Base-by-base conservation (phyloP, 2,797 vertebrate genomes). In the Megalops cyprinoides region DNA sequence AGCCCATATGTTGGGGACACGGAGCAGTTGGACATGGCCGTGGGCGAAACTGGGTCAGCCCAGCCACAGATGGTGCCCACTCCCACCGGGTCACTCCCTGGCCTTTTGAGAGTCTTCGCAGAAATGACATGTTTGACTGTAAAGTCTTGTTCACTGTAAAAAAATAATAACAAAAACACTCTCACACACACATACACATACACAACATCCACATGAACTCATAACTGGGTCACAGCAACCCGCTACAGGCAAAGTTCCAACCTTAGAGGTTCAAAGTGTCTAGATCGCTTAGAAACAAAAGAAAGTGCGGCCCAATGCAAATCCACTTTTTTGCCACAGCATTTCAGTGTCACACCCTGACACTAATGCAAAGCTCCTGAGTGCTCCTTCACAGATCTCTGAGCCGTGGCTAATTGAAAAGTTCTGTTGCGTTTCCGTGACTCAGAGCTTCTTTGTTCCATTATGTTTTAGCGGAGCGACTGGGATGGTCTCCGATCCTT, bases 41-140 rank as follows among this genome's bases (percentile, higher is more conserved):
- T 92, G 90, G 92, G 94, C 93, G 92, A 94, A 94, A 95, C 90
- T 95, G 93, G 94, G 93, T 95, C 94, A 94, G 89, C 89, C 89
- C 69, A 6, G 83, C 86, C 93, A 93, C 93, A 94, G 93, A 95
- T 94, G 94, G 93, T 92, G 89, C 25, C 79, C 88, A 91, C 82
- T 93, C 93, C 93, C 93, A 91, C 84, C 89, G 91, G 91, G 91
- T 93, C 91, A 91, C 88, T 88, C 91, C 90, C n/a, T 49, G 18
- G 46, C 51, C 28, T 51, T 31, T 10, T n/a, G n/a, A n/a, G 23
- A 71, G n/a, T 31, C 71, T 74, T 74, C 23, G 48, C 42, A 74
- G 44, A 31, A 49, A 46, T 9, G 25, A 3, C n/a, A 31, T 46
- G 18, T 73, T 74, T 46, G 90, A 87, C 91, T 90, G 89, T 90